These are phyloP conservation scores for Margaritifera margaritifera DNA, from an alignment of 2,888 invertebrate species.

Conservation along the genomic window DNA sequence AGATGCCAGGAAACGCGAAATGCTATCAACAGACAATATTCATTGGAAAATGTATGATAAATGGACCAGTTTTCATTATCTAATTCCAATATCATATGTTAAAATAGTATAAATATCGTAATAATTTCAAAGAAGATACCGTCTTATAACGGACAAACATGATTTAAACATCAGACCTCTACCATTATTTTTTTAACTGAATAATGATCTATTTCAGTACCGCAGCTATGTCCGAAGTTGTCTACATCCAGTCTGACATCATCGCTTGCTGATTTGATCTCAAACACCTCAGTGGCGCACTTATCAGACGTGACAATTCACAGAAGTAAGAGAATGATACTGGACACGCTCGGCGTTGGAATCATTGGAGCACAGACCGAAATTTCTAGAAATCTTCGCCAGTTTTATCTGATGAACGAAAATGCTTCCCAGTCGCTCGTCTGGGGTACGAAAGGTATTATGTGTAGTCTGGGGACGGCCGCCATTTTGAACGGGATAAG, in stretches of 20 bases:
- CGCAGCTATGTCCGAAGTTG: no score
- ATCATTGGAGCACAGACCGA: slow-evolving; percentile 47
- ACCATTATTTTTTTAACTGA: no score
- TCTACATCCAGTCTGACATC: not conserved
- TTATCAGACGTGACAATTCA: slow-evolving; percentile 33
- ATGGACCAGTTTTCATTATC: no score
- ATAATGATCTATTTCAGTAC: no score
- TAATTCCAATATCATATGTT: no score
- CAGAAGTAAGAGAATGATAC: slow-evolving; percentile 55
- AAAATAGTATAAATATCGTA: no score
- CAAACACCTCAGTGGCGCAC: slow-evolving; percentile 11
- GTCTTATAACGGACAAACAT: no score
- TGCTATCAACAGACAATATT: no score
- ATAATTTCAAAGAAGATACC: no score
- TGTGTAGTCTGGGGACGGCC: slow-evolving; percentile 30
- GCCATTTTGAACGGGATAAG: slow-evolving; percentile 55
- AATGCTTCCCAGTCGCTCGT: slow-evolving; percentile 7
- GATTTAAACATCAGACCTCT: no score
- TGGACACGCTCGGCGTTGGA: slow-evolving; percentile 51
- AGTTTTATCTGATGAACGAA: slow-evolving; percentile 19
- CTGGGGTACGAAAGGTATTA: slow-evolving; percentile 33
- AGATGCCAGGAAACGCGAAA: no score
- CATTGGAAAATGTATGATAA: no score
- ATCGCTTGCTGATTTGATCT: slow-evolving; percentile 2
- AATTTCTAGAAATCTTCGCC: slow-evolving; percentile 37